Evolutionary conservation across 2,797 vertebrate species (phyloP), one percentile per base, ranked within the genome.

Genomic region (Pangasius djambal): DNA sequence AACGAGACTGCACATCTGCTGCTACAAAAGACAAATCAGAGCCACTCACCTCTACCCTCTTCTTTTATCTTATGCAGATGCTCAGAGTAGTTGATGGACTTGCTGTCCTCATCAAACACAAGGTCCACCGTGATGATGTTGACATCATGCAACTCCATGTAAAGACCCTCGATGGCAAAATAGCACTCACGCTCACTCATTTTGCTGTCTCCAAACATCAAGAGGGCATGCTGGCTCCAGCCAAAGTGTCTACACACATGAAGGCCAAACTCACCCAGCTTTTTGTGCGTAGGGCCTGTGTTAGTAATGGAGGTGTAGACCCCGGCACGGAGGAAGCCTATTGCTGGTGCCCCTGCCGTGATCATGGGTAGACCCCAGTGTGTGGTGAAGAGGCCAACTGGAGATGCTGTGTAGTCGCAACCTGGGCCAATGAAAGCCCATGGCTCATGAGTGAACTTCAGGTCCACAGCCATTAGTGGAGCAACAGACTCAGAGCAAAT

Each of bases 361-460:
- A 99, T 94, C 93, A 98, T 95, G 0, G 98, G 98, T 2, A 99
- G 93, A 0, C 93, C 94, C 98, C 98, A 99, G 92, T 98, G 97
- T 50, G 95, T 95, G 0, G 97, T 96, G 93, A 98, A 98, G 0
- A 97, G 96, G 0, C 96, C 97, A 0, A 98, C 98, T 0, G 97
- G 97, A 0, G 98, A 97, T 0, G 98, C 92, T 0, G 97, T 94
- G 89, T 99, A 99, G 84, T 96, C 97, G 85, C 98, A 98, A 1
- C 98, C 98, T 0, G 98, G 98, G 0, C 98, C 98, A 13, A 99
- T 88, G 90, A 99, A 98, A 0, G 95, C 97, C 28, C 96, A 97
- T 0, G 97, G 98, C 67, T 96, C 90, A 44, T 97, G 89, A 40
- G 93, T 93, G 0, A 97, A 91, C 83, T 96, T 96, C 0, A 99